Evolutionary conservation across 2,888 invertebrate genomes (phyloP).

Genomic region (Drosophila silvestris): DNA sequence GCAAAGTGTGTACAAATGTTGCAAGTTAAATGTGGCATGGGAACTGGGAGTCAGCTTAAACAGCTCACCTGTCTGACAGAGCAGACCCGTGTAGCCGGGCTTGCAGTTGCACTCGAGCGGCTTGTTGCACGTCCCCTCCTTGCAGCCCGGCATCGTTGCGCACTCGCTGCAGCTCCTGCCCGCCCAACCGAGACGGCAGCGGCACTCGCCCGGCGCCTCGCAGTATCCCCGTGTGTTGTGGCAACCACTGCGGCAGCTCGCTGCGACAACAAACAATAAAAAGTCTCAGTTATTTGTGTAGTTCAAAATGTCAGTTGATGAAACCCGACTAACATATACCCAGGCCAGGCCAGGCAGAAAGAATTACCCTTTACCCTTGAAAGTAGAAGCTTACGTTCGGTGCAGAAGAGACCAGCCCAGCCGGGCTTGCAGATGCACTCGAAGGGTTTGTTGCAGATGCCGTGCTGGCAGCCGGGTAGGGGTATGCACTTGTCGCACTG

Average conservation of each 20-base stretch:
- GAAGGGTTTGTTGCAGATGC: constrained; percentile 93
- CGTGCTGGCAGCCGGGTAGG: constrained; percentile 94
- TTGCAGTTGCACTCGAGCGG: constrained; percentile 96
- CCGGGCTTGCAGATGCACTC: constrained; percentile 94
- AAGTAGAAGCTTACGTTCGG: constrained; percentile 89
- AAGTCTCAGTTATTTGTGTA: not conserved
- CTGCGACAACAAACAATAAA: constrained; percentile 85
- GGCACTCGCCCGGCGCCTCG: constrained; percentile 93
- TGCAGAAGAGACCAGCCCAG: constrained; percentile 95
- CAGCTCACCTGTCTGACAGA: constrained; percentile 93
- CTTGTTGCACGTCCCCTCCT: constrained; percentile 94
- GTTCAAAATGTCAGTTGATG: not conserved
- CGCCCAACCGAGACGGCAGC: constrained; percentile 96
- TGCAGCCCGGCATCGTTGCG: constrained; percentile 95
- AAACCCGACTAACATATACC: not conserved
- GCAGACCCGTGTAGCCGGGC: constrained; percentile 95
- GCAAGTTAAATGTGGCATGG: not conserved
- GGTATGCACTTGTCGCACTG: constrained; percentile 94
- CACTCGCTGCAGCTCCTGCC: constrained; percentile 94
- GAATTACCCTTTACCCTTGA: not conserved
- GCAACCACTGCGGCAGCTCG: constrained; percentile 94
- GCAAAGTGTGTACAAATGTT: constrained; percentile 68
- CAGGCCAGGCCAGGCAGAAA: not conserved
- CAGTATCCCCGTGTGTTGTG: constrained; percentile 94
- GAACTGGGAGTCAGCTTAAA: constrained; percentile 43